Evolutionary conservation across 2,797 vertebrate genomes (phyloP), one percentile per base, ranked within the genome.

Genomic region (Mus caroli): DNA sequence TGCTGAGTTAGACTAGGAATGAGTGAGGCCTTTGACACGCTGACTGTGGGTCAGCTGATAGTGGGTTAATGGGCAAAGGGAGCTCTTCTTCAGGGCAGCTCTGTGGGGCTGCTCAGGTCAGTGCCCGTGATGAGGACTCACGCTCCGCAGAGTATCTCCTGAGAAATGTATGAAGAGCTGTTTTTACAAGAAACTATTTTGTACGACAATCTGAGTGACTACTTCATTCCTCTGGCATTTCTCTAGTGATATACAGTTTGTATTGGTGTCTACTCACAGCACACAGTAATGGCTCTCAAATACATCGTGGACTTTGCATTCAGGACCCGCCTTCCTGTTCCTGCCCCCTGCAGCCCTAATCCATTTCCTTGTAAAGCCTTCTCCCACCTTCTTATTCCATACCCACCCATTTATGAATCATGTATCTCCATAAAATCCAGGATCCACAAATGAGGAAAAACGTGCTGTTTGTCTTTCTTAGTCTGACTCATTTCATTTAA

Each of bases 151-250:
- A 75, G 24, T 2, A 34, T 73, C 46, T 80, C 62, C 28, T 77
- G 86, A 60, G 52, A 58, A 88, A 50, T 64, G n/a, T 3, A 26
- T 11, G 46, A 60, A 82, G 83, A 37, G 22, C 1, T 64, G 6
- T 64, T 76, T 94, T 69, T 88, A 76, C 37, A 52, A 28, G 3
- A 77, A 71, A 71, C 6, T 19, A 14, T n/a, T 78, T 34, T 85
- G 87, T 43, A 11, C 9, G 50, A 37, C 31, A 77, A 12, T 50
- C 82, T 88, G 85, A 92, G 50, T 37, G 11, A 24, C 6, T n/a
- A 17, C 11, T 37, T 76, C 22, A 34, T 78, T 93, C 94, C 56
- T 91, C n/a, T 76, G 71, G 37, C 19, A 40, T 77, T 92, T 96
- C 58, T 87, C 24, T 76, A 6, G 11, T 37, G n/a, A 40, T 22